Evolutionary conservation across 2,113 vertebrate species (phyloP), one percentile per base, ranked within the genome.

Genomic region (Gallinago jamesoni): DNA sequence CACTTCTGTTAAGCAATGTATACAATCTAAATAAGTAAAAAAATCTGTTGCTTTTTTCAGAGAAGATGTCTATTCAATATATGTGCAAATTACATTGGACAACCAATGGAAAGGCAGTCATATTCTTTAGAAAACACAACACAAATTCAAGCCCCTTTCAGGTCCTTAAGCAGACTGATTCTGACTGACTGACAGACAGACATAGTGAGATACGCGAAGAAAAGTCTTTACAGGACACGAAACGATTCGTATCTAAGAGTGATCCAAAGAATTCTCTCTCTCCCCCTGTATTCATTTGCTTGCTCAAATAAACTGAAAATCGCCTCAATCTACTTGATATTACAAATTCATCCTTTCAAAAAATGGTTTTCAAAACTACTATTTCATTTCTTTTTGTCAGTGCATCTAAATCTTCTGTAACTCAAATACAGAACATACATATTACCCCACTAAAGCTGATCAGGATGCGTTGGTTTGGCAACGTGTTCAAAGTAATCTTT

Each of bases 241-340:
- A 75, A 79, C 19, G 1, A 78, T 81, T 82, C 30, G 19, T 50
- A 84, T 56, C 74, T 62, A 77, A 93, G 18, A 15, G 45, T 59
- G 66, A 91, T 28, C 90, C 66, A 89, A 39, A 81, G 45, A 79
- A 70, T 70, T 62, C 55, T n/a, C 43, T 56, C 50, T 57, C 11
- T 20, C 9, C 12, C 10, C 8, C 33, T 25, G 20, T 68, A 86
- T 92, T 90, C 45, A 90, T 88, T 79, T 64, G 20, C 57, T 93
- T 72, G 25, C 70, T 92, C 68, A 87, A 84, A 84, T 67, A 94
- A 81, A 89, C 35, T 74, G 56, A 82, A 94, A 76, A 89, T 77
- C 78, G 68, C 45, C n/a, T 86, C 43, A 15, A 9, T 43, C 73
- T 92, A 50, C 74, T 56, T 39, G 63, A 37, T 80, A 87, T 37